Evolutionary conservation across 2,888 invertebrate species (phyloP), one percentile per base, ranked within the genome.

Genomic region (Rosalia funebris): DNA sequence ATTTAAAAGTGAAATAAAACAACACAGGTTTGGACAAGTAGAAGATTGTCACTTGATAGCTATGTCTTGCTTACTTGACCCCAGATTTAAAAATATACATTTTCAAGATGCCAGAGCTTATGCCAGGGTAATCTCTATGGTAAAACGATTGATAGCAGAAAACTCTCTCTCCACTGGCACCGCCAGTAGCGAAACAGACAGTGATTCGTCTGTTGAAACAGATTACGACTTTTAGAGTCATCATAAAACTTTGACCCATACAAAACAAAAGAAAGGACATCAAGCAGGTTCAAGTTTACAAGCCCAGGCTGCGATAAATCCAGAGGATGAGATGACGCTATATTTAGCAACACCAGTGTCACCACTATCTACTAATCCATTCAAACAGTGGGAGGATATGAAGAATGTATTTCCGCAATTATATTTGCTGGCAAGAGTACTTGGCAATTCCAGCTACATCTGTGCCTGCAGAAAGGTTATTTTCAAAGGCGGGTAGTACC

Each of bases 61-160:
- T 4, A 12, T 53, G 10, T 9, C 53, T 11, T 41, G 41, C n/a
- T 34, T 53, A 16, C 34, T 53, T 1, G 53, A 53, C 42, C 42
- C 53, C 4, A 16, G 42, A 17, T 53, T 32, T 9, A 53, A 53
- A 48, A 67, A 65, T 61, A 31, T 34, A 10, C 34, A 53, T 44
- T 53, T 53, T 25, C 25, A 25, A 7, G 25, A 25, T 25, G 25
- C 25, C 25, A 25, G 7, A 7, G 25, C 25, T 25, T 25, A 7
- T 25, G 25, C 25, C 3, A 25, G 25, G 25, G 25, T 7, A 3
- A 25, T 25, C 7, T 25, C 7, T 25, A 5, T 25, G 7, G 4
- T 25, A 7, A 25, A 7, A 25, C 25, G 25, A 25, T 25, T 3
- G 3, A 25, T 25, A n/a, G n/a, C n/a, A n/a, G n/a, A n/a, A n/a